phyloP scores from a whole-genome alignment of 1,140 invertebrate species.

The Cheumatopsyche charites region DNA sequence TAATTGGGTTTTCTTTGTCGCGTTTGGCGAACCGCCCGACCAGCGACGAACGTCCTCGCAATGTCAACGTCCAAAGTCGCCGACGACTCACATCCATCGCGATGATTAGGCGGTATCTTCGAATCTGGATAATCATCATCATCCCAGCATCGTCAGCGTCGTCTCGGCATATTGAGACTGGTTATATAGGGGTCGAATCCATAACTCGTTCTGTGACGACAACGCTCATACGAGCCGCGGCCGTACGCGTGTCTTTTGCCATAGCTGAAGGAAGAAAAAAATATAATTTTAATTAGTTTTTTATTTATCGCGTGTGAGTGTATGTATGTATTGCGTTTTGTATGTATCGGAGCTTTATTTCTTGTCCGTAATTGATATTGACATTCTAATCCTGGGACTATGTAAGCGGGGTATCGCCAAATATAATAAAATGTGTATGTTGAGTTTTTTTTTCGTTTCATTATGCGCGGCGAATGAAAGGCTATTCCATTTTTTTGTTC shows the following conservation, averaged over 20 bases:
- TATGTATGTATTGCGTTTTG: conserved; percentile 10
- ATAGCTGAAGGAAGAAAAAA: conserved; percentile 8
- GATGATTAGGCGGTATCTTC: neutral
- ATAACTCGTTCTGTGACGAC: neutral
- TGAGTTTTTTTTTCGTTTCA: conserved; percentile 1
- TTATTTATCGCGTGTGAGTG: neutral
- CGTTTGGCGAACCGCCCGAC: no score
- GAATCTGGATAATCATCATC: conserved; percentile 12
- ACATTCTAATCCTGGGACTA: conserved; percentile 23
- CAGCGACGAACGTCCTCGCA: neutral
- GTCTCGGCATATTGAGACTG: neutral
- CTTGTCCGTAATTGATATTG: conserved; percentile 26
- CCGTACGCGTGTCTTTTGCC: no score
- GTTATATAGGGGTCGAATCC: neutral
- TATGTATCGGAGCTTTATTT: neutral
- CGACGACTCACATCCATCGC: neutral
- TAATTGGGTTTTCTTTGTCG: no score
- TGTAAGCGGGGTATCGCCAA: conserved; percentile 20
- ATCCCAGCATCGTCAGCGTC: neutral
- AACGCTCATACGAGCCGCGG: neutral
- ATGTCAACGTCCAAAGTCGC: conserved; percentile 15
- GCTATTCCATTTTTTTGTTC: neutral
- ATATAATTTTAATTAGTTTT: conserved; percentile 24
- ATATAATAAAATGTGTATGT: conserved; percentile 13
- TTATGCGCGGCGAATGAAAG: conserved; percentile 5